Base-by-base conservation (phyloP, 2,113 vertebrate genomes). In the Trochalopteron elliotii region DNA sequence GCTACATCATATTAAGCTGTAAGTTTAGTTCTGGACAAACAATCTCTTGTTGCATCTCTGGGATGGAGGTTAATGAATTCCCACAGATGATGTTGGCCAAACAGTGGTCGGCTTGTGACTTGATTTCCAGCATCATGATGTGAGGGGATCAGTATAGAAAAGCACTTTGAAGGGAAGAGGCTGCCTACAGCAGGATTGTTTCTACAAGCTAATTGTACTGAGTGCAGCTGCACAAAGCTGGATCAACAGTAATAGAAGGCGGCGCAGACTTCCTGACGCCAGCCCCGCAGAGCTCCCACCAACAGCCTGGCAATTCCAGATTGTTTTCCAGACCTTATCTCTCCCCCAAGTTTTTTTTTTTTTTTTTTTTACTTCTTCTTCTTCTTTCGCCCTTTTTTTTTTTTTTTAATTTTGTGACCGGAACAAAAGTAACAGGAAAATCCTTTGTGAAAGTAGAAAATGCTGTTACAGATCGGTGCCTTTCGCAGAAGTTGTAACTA, bases 221-320 rank as follows among this genome's bases (percentile, higher is more conserved):
- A 97, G 97, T 93, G 98, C 98, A 98, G 98, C 98, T 98, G 98
- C 97, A 98, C 94, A 93, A 97, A 97, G 98, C 98, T 97, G 97
- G 96, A 97, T 98, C 97, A 98, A 97, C 97, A 97, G 97, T 97
- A 95, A 97, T 92, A 96, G 97, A 93, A 97, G 98, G 98, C 94
- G 97, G 98, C 86, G 94, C 98, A 99, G 98, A 99, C 98, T 97
- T 96, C 57, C 97, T 94, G 98, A 98, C 99, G 98, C 99, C 99
- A 98, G 97, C 98, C 97, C 98, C 96, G 97, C 96, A 96, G 98
- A 97, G 98, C 98, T 97, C 98, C 97, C 98, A 96, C 95, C 98
- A 97, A 96, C 97, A 96, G 95, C 97, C 97, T 96, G 98, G 97
- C 98, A 97, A 97, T 97, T 98, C 92, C 93, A 97, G 97, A 97